These are phyloP conservation scores for Heteromormyrus szaboi DNA, from an alignment of 2,797 vertebrate genomes.

Conservation along the genomic window DNA sequence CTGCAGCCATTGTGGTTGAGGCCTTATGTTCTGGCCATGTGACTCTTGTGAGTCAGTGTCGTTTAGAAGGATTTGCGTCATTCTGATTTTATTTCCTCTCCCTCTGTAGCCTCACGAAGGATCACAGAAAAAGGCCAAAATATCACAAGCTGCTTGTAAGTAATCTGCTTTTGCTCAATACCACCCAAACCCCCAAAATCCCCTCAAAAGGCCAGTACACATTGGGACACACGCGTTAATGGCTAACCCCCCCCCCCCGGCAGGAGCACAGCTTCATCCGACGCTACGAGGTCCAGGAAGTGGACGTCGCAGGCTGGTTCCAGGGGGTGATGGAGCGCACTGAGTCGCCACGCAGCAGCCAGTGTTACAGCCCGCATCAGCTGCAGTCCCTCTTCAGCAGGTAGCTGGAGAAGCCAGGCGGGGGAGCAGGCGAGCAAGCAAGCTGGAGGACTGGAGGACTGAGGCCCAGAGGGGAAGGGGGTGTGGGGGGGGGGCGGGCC, in stretches of 20 bases:
- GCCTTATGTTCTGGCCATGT: background rate
- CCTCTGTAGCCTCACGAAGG: constrained; percentile 85
- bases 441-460: constrained; percentile 5
- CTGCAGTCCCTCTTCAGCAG: constrained; percentile 90
- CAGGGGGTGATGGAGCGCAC: constrained; percentile 91
- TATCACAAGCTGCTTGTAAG: constrained; percentile 91
- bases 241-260: background rate
- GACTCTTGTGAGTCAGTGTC: background rate
- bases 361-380: constrained; percentile 83
- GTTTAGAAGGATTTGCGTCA: background rate
- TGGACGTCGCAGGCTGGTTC: constrained; percentile 93
- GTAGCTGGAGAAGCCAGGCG: constrained; percentile 62
- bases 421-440: constrained; percentile 2
- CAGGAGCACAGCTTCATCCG: constrained; percentile 72
- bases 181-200: background rate
- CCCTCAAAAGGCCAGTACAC: background rate
- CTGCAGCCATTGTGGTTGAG: background rate
- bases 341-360: constrained; percentile 86
- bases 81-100: background rate
- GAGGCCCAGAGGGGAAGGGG: background rate
- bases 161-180: background rate
- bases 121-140: constrained; percentile 99
- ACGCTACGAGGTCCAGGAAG: constrained; percentile 82
- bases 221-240: background rate
- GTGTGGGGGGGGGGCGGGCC: background rate